Evolutionary conservation across 2,797 vertebrate species (phyloP).

Genomic region (Fringilla coelebs): DNA sequence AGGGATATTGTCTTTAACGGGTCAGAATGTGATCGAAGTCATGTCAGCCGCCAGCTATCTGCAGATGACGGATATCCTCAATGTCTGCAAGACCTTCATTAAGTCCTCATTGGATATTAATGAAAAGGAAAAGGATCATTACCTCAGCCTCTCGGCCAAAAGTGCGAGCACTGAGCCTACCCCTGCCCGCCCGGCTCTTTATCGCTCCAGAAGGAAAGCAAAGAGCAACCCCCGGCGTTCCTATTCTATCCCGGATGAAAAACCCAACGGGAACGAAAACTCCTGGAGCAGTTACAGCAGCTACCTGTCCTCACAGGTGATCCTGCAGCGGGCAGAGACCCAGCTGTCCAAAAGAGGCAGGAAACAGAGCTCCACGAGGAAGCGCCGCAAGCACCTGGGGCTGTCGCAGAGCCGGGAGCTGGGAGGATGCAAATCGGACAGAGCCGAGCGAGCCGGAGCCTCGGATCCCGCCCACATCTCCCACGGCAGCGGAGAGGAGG

Average conservation of each 20-base stretch:
- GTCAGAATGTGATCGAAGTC: slow-evolving; percentile 94
- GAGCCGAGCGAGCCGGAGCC: not conserved
- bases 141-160: slow-evolving; percentile 45
- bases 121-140: slow-evolving; percentile 54
- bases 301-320: not conserved
- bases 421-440: not conserved
- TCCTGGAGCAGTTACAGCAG: slow-evolving; percentile 12
- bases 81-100: slow-evolving; percentile 95
- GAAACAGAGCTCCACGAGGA: not conserved
- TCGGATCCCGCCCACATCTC: not conserved
- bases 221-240: slow-evolving; percentile 51
- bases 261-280: not conserved
- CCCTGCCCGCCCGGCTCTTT: not conserved
- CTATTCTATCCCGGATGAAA: not conserved
- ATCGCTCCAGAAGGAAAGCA: slow-evolving; percentile 47
- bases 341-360: not conserved
- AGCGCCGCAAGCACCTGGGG: slow-evolving; percentile 10
- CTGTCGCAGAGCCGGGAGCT: not conserved
- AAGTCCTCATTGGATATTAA: slow-evolving; percentile 87
- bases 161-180: not conserved
- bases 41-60: slow-evolving; percentile 98
- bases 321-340: not conserved
- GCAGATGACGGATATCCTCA: slow-evolving; percentile 97
- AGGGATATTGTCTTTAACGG: slow-evolving; percentile 87
- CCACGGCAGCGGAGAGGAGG: not conserved